Conservation (phyloP, 2,797 vertebrate species). For the Arctocebus calabarensis region DNA sequence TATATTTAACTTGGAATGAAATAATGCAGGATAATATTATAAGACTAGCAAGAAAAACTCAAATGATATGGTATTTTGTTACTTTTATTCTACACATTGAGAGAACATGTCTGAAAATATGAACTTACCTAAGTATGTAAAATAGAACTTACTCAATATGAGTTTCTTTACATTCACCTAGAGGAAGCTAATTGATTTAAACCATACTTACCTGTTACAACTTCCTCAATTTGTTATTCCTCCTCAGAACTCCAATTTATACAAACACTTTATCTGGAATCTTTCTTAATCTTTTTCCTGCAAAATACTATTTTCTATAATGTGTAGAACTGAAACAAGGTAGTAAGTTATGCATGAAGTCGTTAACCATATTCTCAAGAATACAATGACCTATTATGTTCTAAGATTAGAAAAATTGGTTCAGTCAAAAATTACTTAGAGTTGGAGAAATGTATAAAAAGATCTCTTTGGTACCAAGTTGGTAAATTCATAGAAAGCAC, state of each 20-base stretch:
- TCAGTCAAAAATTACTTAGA: conserved; percentile 22
- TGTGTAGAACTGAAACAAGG: conserved; percentile 58
- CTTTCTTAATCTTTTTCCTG: conserved; percentile 52
- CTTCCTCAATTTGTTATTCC: conserved; percentile 27
- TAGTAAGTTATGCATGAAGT: conserved; percentile 32
- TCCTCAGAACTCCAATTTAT: conserved; percentile 49
- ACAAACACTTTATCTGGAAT: conserved; percentile 30
- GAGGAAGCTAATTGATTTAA: not conserved
- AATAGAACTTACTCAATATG: conserved; percentile 18
- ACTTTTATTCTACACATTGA: conserved; percentile 26
- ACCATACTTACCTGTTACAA: conserved; percentile 15
- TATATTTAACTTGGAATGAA: conserved; percentile 24
- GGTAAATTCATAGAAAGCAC: not conserved
- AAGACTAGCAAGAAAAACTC: not conserved
- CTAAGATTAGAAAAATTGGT: conserved; percentile 20
- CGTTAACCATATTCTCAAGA: conserved; percentile 49
- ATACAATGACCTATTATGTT: conserved; percentile 37
- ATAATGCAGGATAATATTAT: not conserved
- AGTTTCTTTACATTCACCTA: conserved; percentile 24
- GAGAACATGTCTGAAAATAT: conserved; percentile 5
- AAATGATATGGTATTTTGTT: not conserved
- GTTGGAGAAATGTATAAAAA: conserved; percentile 25
- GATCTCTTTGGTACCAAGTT: not conserved
- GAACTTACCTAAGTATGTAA: not conserved
- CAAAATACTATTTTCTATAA: conserved; percentile 54